Evolutionary conservation across 2,888 invertebrate genomes (phyloP).

Genomic region (Sminthurinus aureus): DNA sequence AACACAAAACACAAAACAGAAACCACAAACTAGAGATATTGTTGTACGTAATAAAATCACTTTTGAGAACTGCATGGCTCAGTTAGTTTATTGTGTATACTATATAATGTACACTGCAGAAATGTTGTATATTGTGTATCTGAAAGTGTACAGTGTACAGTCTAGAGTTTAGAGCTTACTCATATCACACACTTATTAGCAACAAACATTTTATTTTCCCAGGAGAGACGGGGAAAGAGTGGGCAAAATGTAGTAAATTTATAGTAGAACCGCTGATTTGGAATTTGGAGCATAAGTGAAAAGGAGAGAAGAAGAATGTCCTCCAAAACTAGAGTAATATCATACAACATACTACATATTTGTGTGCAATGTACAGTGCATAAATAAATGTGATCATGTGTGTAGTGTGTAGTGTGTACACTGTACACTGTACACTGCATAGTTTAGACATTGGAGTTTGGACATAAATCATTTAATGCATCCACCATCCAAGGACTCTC

Average conservation of each 20-base stretch:
- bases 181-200: neutral
- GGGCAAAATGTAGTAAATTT: neutral
- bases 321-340: neutral
- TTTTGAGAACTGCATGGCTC: neutral
- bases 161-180: neutral
- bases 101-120: neutral
- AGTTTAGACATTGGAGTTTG: too few species aligned
- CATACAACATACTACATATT: neutral
- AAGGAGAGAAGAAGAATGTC: neutral
- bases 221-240: neutral
- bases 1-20: too few species aligned
- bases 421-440: too few species aligned
- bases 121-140: neutral
- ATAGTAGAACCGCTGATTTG: neutral
- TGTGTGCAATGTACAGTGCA: too few species aligned
- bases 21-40: neutral
- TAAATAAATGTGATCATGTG: too few species aligned
- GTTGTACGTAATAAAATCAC: neutral
- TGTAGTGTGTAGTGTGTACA: too few species aligned
- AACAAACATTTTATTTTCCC: neutral
- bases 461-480: neutral
- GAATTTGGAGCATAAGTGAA: neutral
- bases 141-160: neutral
- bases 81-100: neutral
- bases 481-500: neutral